Evolutionary conservation across 2,888 invertebrate species (phyloP).

Genomic region (Aricia artaxerxes): DNA sequence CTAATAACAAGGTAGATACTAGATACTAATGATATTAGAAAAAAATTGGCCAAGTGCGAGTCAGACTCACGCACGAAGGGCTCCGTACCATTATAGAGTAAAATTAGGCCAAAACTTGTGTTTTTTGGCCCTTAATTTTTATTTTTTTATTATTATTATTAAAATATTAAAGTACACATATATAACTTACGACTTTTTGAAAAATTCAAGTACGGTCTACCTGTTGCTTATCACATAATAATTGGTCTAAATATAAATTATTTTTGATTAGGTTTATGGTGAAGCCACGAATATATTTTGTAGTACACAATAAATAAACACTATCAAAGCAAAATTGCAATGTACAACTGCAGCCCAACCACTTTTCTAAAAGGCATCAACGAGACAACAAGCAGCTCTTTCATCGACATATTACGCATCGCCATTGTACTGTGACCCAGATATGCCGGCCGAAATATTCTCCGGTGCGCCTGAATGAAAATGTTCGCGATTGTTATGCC

Average conservation of each 20-base stretch:
- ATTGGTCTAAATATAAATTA: neutral
- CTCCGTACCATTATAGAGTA: too few relatives aligned
- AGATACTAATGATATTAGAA: neutral
- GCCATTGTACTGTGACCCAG: slow-evolving; percentile 45
- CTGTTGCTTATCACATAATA: too few relatives aligned
- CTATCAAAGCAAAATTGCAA: neutral
- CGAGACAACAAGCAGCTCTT: slow-evolving; percentile 11
- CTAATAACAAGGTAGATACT: neutral
- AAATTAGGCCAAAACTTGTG: too few relatives aligned
- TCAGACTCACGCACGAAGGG: too few relatives aligned
- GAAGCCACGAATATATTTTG: neutral
- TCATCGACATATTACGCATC: slow-evolving; percentile 34
- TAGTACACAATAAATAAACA: neutral
- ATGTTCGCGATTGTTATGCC: slow-evolving; percentile 34
- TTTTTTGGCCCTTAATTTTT: too few relatives aligned
- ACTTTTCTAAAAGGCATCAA: slow-evolving; percentile 13
- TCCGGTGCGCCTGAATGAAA: slow-evolving; percentile 60
- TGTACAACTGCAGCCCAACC: neutral
- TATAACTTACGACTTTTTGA: too few relatives aligned
- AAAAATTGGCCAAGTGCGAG: too few relatives aligned
- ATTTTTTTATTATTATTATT: too few relatives aligned
- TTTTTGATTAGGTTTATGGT: neutral
- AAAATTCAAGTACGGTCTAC: too few relatives aligned
- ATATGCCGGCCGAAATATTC: slow-evolving; percentile 48
- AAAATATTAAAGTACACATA: too few relatives aligned